Evolutionary conservation across 2,797 vertebrate species (phyloP).

Genomic region (Hapalemur alaotrensis): DNA sequence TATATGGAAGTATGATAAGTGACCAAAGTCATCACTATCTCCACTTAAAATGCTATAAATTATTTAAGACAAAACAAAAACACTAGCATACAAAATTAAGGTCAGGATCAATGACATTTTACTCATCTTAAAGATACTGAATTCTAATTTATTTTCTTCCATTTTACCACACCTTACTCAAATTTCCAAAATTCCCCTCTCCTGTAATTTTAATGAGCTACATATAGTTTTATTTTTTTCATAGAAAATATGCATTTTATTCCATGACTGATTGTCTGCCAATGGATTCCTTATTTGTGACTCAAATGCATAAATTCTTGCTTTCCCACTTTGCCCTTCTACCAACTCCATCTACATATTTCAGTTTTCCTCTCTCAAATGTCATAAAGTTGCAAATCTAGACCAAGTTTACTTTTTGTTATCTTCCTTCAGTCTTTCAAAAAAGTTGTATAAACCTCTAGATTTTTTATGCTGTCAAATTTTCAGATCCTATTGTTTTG

Average conservation of each 20-base stretch:
- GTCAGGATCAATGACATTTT: background rate
- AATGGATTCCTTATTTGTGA: background rate
- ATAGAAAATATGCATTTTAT: background rate
- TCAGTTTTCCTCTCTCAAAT: background rate
- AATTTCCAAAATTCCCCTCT: background rate
- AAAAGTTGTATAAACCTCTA: background rate
- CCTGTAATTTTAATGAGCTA: background rate
- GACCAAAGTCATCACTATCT: background rate
- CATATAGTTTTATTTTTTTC: background rate
- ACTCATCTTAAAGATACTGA: background rate
- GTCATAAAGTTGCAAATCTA: background rate
- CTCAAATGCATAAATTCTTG: background rate
- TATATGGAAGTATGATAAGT: background rate
- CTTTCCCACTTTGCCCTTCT: background rate
- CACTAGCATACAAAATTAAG: background rate
- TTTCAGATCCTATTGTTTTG: background rate
- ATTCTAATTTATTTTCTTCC: background rate
- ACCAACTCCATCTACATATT: background rate
- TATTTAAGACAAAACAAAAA: background rate
- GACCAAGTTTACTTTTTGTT: background rate
- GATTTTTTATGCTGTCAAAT: background rate
- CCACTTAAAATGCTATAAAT: background rate
- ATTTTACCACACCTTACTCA: background rate
- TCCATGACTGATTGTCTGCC: background rate
- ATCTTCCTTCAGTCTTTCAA: background rate